Percentiles rank a stretch among this genome's conserved stretches.
Conservation (phyloP, 2,113 vertebrate genomes). For the Eubucco bourcierii region DNA sequence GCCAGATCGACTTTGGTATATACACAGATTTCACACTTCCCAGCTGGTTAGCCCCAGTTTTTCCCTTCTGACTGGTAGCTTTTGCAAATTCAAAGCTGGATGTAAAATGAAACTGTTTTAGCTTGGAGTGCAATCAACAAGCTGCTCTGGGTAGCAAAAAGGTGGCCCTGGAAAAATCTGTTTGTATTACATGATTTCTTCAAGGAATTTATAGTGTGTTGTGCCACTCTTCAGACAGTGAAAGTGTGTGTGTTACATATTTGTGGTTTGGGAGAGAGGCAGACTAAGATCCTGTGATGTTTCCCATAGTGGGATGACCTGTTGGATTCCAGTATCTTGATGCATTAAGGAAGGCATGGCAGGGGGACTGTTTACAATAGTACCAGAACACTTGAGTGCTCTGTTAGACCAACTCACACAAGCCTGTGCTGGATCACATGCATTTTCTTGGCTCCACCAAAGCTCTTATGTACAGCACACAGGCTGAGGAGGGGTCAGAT, state of each 20-base stretch:
- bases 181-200: background rate
- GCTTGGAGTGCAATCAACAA: background rate
- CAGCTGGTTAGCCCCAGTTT: background rate
- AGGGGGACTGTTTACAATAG: background rate
- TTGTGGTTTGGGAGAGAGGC: background rate
- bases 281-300: background rate
- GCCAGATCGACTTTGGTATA: conserved; percentile 23
- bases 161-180: background rate
- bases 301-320: background rate
- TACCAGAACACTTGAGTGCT: background rate
- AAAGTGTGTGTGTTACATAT: background rate
- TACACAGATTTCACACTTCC: conserved; percentile 47
- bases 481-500: background rate
- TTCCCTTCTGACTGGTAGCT: background rate
- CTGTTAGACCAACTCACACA: background rate
- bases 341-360: background rate
- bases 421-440: background rate
- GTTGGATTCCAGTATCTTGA: background rate
- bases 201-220: background rate
- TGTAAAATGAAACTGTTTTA: background rate
- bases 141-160: background rate
- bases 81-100: conserved; percentile 2
- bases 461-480: too few relatives aligned
- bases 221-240: background rate
- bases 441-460: too few relatives aligned